These are phyloP conservation scores for Todiramphus saurophagus DNA, from an alignment of 2,113 vertebrate genomes.

Conservation along the genomic window DNA sequence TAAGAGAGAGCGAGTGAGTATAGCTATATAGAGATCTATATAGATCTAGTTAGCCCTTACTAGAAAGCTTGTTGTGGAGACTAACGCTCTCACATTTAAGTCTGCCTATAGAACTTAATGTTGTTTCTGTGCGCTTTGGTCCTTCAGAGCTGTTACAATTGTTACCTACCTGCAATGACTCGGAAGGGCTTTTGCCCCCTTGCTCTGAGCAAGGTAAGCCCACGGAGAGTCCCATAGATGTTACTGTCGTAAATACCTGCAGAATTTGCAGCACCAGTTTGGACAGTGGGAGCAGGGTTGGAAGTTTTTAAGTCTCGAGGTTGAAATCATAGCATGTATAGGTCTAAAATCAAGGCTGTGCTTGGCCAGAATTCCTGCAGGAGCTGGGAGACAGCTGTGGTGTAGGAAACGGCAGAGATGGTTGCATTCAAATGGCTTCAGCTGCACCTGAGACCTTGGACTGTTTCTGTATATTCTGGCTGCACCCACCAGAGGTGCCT, in stretches of 20 bases:
- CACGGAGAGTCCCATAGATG: not conserved
- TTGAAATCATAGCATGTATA: rapidly evolving
- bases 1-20: not conserved
- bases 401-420: not conserved
- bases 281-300: not conserved
- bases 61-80: not conserved
- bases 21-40: not conserved
- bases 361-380: not conserved
- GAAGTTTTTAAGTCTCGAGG: not conserved
- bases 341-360: not conserved
- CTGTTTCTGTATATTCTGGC: not conserved
- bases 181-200: not conserved
- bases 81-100: not conserved
- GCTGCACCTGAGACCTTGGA: not conserved
- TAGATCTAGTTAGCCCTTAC: not conserved
- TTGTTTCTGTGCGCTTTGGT: not conserved
- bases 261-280: not conserved
- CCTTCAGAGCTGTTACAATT: not conserved
- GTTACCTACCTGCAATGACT: not conserved
- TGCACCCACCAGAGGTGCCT: not conserved
- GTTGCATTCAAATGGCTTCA: not conserved
- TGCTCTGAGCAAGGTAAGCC: not conserved
- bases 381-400: not conserved
- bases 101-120: not conserved
- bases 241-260: not conserved